Evolutionary conservation across 2,888 invertebrate species (phyloP).

Genomic region (Eristalinus sepulchralis): DNA sequence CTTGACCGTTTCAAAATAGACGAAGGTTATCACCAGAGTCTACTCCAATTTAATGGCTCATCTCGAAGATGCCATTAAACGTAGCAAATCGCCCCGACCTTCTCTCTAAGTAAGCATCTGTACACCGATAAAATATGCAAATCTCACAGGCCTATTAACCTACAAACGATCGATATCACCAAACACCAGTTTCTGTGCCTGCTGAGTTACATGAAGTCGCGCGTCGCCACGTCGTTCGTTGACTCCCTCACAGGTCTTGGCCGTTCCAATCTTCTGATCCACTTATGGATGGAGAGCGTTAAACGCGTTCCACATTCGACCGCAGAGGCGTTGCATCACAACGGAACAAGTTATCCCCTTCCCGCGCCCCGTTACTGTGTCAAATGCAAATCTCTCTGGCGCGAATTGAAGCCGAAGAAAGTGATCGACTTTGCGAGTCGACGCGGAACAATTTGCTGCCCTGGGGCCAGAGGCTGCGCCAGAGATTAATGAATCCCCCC

Average conservation of each 20-base stretch:
- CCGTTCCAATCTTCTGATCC: conserved; percentile 2
- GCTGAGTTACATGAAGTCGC: not conserved
- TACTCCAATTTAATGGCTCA: not conserved
- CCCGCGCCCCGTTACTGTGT: not conserved
- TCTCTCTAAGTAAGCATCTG: not conserved
- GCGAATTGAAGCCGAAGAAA: not conserved
- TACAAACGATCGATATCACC: not conserved
- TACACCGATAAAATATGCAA: not conserved
- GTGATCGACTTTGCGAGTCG: not conserved
- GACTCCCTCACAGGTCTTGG: not conserved
- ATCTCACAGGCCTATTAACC: not conserved
- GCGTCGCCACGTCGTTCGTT: not conserved
- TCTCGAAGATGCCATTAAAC: not conserved
- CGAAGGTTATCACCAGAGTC: not conserved
- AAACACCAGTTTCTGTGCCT: not conserved
- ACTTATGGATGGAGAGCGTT: not conserved
- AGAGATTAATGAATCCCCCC: not conserved
- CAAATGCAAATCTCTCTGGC: not conserved
- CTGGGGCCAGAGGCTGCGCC: not conserved
- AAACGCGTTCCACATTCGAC: not conserved
- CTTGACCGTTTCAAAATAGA: not conserved
- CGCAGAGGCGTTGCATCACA: conserved; percentile 10
- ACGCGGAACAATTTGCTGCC: conserved; percentile 1
- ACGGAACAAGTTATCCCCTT: not conserved
- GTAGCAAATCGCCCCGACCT: not conserved